Evolutionary conservation across 2,113 vertebrate species (phyloP), one percentile per base, ranked within the genome.

Genomic region (Raja brachyura): DNA sequence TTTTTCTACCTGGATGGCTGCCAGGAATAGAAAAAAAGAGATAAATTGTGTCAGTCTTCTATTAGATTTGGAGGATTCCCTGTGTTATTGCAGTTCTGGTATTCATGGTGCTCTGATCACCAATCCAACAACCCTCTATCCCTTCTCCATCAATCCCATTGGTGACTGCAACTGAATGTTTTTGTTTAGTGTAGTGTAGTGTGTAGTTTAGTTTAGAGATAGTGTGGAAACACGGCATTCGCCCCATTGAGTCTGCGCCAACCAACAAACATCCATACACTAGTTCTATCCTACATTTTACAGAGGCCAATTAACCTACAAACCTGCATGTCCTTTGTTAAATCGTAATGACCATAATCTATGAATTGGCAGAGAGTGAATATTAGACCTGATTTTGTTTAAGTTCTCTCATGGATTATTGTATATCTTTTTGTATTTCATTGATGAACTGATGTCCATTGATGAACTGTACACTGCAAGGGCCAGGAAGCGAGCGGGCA

Each of bases 401-500:
- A 13, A 10, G 31, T n/a, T 86, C 11, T 63, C 25, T 14, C 9
- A 63, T 1, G 31, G 61, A 63, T 88, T 0, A 88, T 88, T 63
- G 56, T 66, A 33, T 18, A 88, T 31, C 11, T 81, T 54, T 88
- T 74, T 92, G 0, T 83, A 39, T 95, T n/a, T n/a, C n/a, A n/a
- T n/a, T n/a, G n/a, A n/a, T n/a, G n/a, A n/a, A n/a, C n/a, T n/a
- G n/a, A n/a, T n/a, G n/a, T n/a, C n/a, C n/a, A n/a, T n/a, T n/a
- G n/a, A n/a, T n/a, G n/a, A n/a, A n/a, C n/a, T n/a, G n/a, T n/a
- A n/a, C n/a, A n/a, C n/a, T n/a, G n/a, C n/a, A n/a, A n/a, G n/a
- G n/a, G n/a, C n/a, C n/a, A n/a, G n/a, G n/a, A n/a, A n/a, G n/a
- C n/a, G n/a, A n/a, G n/a, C n/a, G n/a, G n/a, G n/a, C n/a, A n/a